Evolutionary conservation across 2,113 vertebrate genomes (phyloP).

Genomic region (Sminthopsis crassicaudata): DNA sequence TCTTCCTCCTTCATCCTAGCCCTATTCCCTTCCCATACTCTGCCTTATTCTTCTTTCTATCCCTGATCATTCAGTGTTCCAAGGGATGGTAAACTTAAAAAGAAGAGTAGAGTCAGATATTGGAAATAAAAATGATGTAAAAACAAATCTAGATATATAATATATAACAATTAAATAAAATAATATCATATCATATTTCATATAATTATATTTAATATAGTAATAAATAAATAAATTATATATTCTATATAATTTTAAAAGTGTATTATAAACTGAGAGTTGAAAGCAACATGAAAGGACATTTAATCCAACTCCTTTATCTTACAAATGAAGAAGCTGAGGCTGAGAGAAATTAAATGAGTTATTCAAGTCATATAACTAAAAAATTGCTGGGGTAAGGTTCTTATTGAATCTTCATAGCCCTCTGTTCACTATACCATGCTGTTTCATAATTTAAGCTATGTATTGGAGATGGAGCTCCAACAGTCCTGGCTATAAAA

Average conservation of each 20-base stretch:
- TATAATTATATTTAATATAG: no score
- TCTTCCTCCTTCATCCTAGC: background rate
- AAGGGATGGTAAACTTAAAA: background rate
- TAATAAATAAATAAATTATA: no score
- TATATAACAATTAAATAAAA: no score
- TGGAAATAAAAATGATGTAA: background rate
- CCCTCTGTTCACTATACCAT: background rate
- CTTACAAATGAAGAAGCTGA: background rate
- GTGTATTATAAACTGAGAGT: background rate
- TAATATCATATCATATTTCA: no score
- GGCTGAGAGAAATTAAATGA: background rate
- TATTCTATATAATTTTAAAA: background rate
- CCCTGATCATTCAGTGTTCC: background rate
- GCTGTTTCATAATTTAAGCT: background rate
- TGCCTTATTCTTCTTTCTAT: background rate
- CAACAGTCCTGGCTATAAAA: background rate
- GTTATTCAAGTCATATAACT: background rate
- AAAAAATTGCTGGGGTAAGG: background rate
- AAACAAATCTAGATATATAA: background rate
- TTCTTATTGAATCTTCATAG: background rate
- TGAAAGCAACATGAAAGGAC: background rate
- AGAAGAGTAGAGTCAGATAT: background rate
- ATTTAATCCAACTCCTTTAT: background rate
- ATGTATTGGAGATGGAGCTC: background rate
- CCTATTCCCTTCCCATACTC: background rate